A percentile compares a stretch with the other conserved stretches of the same genome.
Conservation (phyloP, 1,140 invertebrate species). For the Ostrea edulis region DNA sequence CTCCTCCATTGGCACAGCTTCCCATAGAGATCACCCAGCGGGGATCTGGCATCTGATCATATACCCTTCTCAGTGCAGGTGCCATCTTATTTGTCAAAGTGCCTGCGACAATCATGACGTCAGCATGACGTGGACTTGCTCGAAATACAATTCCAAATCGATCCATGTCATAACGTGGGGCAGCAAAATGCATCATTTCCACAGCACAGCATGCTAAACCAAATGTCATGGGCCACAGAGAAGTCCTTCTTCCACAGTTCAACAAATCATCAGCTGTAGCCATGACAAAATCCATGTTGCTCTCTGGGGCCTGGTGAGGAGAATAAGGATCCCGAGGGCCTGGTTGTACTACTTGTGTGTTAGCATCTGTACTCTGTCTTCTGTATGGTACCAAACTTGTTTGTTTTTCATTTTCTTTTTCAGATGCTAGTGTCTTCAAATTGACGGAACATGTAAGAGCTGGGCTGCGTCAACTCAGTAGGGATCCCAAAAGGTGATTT, state of each 20-base stretch:
- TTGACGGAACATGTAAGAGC: slow-evolving; percentile 32
- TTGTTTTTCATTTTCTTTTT: slow-evolving; percentile 26
- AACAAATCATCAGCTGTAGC: slow-evolving; percentile 92
- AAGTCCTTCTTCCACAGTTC: slow-evolving; percentile 95
- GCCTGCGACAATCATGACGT: slow-evolving; percentile 98
- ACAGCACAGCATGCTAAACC: slow-evolving; percentile 98
- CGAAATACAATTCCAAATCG: slow-evolving; percentile 95
- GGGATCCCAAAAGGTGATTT: background rate
- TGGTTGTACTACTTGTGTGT: background rate
- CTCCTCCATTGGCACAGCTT: slow-evolving; percentile 98
- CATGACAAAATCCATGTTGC: slow-evolving; percentile 83
- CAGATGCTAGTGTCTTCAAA: slow-evolving; percentile 12
- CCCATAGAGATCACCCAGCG: slow-evolving; percentile 99
- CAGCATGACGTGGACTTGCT: slow-evolving; percentile 93
- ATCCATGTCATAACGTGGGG: slow-evolving; percentile 97
- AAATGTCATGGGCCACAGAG: slow-evolving; percentile 97
- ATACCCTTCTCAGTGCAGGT: slow-evolving; percentile 93
- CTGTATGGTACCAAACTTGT: slow-evolving; percentile 69
- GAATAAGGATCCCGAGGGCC: slow-evolving; percentile 82
- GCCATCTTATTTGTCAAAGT: slow-evolving; percentile 99
- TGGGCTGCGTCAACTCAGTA: slow-evolving; percentile 3
- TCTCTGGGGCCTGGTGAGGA: slow-evolving; percentile 85
- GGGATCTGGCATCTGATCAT: slow-evolving; percentile 94
- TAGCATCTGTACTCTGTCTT: slow-evolving; percentile 64
- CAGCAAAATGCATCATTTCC: slow-evolving; percentile 99